Evolutionary conservation across 1,140 invertebrate genomes (phyloP).

Genomic region (Megalopta genalis): DNA sequence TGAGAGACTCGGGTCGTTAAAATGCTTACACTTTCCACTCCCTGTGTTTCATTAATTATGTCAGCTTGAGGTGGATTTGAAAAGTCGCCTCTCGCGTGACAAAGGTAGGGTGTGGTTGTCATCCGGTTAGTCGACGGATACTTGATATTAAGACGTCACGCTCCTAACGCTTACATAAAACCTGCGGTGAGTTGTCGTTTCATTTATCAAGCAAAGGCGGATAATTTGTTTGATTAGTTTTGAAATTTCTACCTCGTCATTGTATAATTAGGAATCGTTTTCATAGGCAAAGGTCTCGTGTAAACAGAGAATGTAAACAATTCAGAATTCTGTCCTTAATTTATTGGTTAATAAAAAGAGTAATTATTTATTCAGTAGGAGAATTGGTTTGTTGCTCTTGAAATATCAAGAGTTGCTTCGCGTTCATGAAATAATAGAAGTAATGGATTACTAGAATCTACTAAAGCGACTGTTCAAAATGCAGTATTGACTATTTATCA

Average conservation of each 20-base stretch:
- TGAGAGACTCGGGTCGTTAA: conserved; percentile 33
- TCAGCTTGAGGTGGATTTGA: conserved; percentile 38
- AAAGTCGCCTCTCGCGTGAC: conserved; percentile 66
- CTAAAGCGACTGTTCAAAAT: too few relatives aligned
- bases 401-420: too few relatives aligned
- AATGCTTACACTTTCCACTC: conserved; percentile 54
- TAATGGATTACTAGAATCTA: too few relatives aligned
- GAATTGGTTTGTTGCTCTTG: too few relatives aligned
- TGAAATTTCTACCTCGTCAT: neutral
- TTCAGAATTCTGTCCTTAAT: too few relatives aligned
- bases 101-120: conserved; percentile 65
- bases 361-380: too few relatives aligned
- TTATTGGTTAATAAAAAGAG: too few relatives aligned
- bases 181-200: conserved; percentile 21
- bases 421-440: too few relatives aligned
- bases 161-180: conserved; percentile 35
- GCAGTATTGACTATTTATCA: too few relatives aligned
- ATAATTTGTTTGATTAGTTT: conserved; percentile 53
- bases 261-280: neutral
- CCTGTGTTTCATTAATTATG: conserved; percentile 54
- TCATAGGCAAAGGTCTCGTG: neutral
- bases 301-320: neutral
- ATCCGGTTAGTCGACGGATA: conserved; percentile 50
- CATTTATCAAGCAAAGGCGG: conserved; percentile 36
- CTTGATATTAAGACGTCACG: conserved; percentile 62